phyloP scores from a whole-genome alignment of 2,797 vertebrate species.

The Micropoecilia bifurca region DNA sequence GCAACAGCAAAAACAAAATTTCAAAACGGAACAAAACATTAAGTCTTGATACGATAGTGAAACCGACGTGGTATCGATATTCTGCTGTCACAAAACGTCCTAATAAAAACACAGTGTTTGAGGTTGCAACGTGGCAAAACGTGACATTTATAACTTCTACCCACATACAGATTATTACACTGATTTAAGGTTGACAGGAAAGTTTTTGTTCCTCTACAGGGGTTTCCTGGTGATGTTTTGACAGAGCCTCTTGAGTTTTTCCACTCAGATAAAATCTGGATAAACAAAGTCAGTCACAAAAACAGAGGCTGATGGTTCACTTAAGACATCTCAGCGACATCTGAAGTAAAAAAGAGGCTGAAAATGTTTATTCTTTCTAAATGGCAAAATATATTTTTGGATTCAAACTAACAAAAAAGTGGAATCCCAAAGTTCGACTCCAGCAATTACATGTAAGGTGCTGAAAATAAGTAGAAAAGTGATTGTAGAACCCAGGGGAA shows the following conservation, averaged over 20 bases:
- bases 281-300: slow-evolving; percentile 53
- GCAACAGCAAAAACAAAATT: too few species aligned
- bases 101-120: neutral
- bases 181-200: slow-evolving; percentile 21
- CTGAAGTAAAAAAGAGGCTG: slow-evolving; percentile 19
- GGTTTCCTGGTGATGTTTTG: slow-evolving; percentile 60
- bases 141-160: neutral
- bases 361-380: slow-evolving; percentile 8
- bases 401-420: neutral
- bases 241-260: slow-evolving; percentile 76
- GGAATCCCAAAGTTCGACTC: neutral
- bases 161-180: slow-evolving; percentile 27
- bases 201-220: slow-evolving; percentile 2
- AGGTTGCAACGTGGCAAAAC: too few species aligned
- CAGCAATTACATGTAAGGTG: neutral
- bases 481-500: neutral
- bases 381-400: neutral
- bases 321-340: slow-evolving; percentile 29
- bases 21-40: too few species aligned
- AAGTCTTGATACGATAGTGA: too few species aligned
- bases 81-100: neutral
- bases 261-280: slow-evolving; percentile 57
- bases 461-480: slow-evolving; percentile 1
- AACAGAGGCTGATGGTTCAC: slow-evolving; percentile 13
- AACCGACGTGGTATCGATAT: too few species aligned